Base-by-base conservation (phyloP, 2,888 invertebrate genomes). In the Parelbella ahira region DNA sequence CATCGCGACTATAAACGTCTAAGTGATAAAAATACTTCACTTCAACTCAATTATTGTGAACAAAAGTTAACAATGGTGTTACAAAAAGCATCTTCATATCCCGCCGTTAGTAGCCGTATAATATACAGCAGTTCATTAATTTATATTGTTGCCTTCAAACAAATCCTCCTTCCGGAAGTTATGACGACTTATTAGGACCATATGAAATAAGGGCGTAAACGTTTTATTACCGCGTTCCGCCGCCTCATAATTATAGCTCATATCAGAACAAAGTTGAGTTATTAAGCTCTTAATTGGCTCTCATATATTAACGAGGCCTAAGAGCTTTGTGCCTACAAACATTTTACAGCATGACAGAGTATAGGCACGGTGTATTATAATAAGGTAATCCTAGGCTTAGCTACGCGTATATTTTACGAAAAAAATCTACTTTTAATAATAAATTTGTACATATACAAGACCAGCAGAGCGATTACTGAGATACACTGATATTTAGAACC, bases 231-330 rank as follows among this genome's bases (percentile, higher is more conserved):
- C 44, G 39, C 36, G n/a, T 51, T 51, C 48, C 48, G 48, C 12
- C 34, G 32, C 30, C 43, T 45, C 47, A 36, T 48, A 48, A 51
- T 51, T 51, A 51, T 45, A 45, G 50, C 45, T 45, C 48, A 51
- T 47, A 47, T 47, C 45, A 44, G 45, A 45, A 51, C 48, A 47
- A 48, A 51, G 48, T 45, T 51, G 50, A 51, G 47, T 51, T 51
- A 51, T 51, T 47, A 48, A 51, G 47, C 41, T 41, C 25, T 39
- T 39, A 52, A 50, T 37, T 33, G 39, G 32, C 32, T 33, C 39
- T 23, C 39, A 39, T 33, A 41, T 41, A 41, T 41, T 41, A 33
- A 21, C 41, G 13, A 33, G n/a, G 33, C 20, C 39, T 39, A 39
- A n/a, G 24, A 24, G 38, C 41, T 33, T 41, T 41, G 33, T 15